phyloP scores from a whole-genome alignment of 2,888 invertebrate species.

The Prosapia bicincta region DNA sequence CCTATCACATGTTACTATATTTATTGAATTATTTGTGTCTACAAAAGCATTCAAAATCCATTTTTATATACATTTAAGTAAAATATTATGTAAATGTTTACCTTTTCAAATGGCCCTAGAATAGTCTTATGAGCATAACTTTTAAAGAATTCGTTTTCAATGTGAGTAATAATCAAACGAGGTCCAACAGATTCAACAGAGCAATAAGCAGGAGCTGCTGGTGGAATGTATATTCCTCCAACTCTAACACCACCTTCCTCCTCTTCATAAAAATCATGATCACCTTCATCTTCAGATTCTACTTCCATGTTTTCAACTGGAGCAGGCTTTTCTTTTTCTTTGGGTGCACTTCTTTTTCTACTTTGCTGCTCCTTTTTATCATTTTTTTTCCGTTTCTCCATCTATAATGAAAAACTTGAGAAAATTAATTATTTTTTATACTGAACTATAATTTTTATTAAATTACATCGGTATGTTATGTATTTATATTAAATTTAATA shows the following conservation, averaged over 20 bases:
- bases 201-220: constrained; percentile 59
- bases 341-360: no score
- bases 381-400: not conserved
- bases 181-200: constrained; percentile 74
- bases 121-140: constrained; percentile 83
- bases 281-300: constrained; percentile 21
- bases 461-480: no score
- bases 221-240: constrained; percentile 82
- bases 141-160: constrained; percentile 92
- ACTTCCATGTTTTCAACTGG: not conserved
- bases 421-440: not conserved
- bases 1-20: not conserved
- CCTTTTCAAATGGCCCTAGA: constrained; percentile 96
- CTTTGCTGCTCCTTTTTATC: no score
- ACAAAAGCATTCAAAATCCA: not conserved
- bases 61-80: not conserved
- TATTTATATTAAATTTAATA: no score
- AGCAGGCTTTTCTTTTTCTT: not conserved
- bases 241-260: constrained; percentile 66
- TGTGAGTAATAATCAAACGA: constrained; percentile 84
- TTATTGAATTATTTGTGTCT: not conserved
- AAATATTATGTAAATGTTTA: no score
- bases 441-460: no score
- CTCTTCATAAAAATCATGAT: constrained; percentile 9
- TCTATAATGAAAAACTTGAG: not conserved